Percentiles rank a stretch among this genome's conserved stretches.
Evolutionary conservation across 1,140 invertebrate species (phyloP).

Genomic region (Linepithema humile): DNA sequence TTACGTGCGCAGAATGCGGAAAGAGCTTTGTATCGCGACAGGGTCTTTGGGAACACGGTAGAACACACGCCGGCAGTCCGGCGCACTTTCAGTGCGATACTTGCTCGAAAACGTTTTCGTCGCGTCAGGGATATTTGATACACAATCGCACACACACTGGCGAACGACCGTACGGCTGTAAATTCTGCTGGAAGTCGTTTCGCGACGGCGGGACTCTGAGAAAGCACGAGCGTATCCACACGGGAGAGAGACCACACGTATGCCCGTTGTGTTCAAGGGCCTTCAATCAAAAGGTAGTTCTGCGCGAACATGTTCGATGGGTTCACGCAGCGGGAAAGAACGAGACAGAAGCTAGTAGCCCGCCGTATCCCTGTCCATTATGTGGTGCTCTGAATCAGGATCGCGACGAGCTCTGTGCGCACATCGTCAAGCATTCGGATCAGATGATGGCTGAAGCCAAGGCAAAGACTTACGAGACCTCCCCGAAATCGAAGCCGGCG

Average conservation of each 20-base stretch:
- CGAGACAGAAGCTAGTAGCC: slow-evolving; percentile 73
- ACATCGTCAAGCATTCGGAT: slow-evolving; percentile 85
- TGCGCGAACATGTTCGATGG: slow-evolving; percentile 84
- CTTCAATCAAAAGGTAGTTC: slow-evolving; percentile 85
- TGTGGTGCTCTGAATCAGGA: slow-evolving; percentile 82
- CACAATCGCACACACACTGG: slow-evolving; percentile 87
- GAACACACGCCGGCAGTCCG: slow-evolving; percentile 82
- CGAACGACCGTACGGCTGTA: slow-evolving; percentile 89
- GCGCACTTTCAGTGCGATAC: slow-evolving; percentile 86
- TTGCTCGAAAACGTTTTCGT: slow-evolving; percentile 84
- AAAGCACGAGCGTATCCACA: slow-evolving; percentile 87
- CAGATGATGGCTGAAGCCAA: slow-evolving; percentile 83
- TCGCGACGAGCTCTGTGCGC: slow-evolving; percentile 84
- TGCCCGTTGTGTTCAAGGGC: slow-evolving; percentile 88
- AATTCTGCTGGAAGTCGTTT: slow-evolving; percentile 93
- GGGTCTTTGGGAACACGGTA: slow-evolving; percentile 84
- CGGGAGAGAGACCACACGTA: slow-evolving; percentile 88
- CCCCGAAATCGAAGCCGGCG: slow-evolving; percentile 73
- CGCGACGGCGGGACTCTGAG: slow-evolving; percentile 86
- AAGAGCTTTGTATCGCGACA: slow-evolving; percentile 84
- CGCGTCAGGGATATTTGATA: slow-evolving; percentile 89
- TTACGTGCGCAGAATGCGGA: slow-evolving; percentile 82
- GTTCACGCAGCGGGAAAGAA: slow-evolving; percentile 83
- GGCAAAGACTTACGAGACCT: slow-evolving; percentile 76
- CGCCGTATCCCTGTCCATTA: slow-evolving; percentile 80